Base-by-base conservation (phyloP, 2,888 invertebrate genomes). In the Catocala fraxini region DNA sequence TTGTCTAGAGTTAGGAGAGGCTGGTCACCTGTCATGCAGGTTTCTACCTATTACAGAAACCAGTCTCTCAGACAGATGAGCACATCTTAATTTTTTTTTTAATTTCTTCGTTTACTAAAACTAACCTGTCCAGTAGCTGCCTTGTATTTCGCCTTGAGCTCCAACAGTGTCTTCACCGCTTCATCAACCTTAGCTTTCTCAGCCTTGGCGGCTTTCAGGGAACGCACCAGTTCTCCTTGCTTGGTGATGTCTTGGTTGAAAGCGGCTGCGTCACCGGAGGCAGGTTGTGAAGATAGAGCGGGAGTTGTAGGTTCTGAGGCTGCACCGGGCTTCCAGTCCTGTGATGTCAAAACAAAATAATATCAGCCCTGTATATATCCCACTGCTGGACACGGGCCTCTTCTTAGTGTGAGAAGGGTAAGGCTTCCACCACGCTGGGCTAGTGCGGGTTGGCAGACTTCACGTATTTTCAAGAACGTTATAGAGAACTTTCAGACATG, bases 81-180 rank as follows among this genome's bases (percentile, higher is more conserved):
- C 0, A 25, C 4, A 25, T 25, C 4, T 25, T 25, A 25, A 15
- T 1, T 15, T 35, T 6, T 35, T 5, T 6, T 35, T 5, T n/a
- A n/a, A 35, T 35, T 1, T 6, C 0, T 35, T 6, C 0, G 2
- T 35, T 6, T 35, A 0, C 0, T 3, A 2, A 35, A 13, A 59
- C 68, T 51, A 15, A 86, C 87, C 79, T 83, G 77, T 57, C 87
- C 87, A 45, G 85, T 83, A 52, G 80, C 76, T 11, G 91, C 89
- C 86, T 97, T 98, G 84, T 95, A 98, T 67, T 97, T 95, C 3
- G 94, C 89, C 89, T 98, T 98, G 0, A 97, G 86, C 0, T 92
- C 91, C 48, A 97, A 83, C 11, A 98, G 87, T 4, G 81, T 68
- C 80, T 96, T 96, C 6, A 88, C 88, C 1, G 85, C 86, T 39